phyloP scores from a whole-genome alignment of 2,797 vertebrate species.

The Rhincodon typus region DNA sequence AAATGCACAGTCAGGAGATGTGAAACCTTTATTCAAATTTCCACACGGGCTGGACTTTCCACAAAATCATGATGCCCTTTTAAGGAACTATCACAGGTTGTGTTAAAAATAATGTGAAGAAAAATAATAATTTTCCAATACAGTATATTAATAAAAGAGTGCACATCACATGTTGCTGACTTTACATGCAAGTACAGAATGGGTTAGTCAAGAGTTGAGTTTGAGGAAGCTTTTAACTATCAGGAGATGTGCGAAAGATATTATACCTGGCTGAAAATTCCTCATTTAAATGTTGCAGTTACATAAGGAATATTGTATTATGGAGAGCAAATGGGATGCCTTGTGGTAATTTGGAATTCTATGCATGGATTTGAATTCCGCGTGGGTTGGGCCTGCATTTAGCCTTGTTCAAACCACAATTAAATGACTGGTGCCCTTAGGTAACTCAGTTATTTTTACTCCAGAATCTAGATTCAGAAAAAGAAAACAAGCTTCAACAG shows the following conservation, averaged over 20 bases:
- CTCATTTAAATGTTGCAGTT: background rate
- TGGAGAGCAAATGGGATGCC: background rate
- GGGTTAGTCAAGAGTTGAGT: no score
- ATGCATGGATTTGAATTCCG: background rate
- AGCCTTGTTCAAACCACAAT: background rate
- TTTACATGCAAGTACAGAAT: background rate
- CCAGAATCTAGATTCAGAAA: background rate
- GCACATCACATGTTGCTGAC: background rate
- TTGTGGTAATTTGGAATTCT: slow-evolving; percentile 17
- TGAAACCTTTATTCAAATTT: background rate
- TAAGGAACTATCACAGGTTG: no score
- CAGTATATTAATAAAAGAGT: background rate
- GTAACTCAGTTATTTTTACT: background rate
- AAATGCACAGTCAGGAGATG: slow-evolving; percentile 19
- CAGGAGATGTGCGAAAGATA: background rate
- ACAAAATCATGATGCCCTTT: background rate
- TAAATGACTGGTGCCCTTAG: slow-evolving; percentile 1
- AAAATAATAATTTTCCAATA: background rate
- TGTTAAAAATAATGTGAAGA: background rate
- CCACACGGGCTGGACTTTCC: background rate
- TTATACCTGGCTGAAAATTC: background rate
- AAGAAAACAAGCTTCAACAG: background rate
- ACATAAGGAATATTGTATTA: background rate
- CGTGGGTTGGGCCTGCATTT: background rate
- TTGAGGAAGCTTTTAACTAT: background rate